Evolutionary conservation across 2,797 vertebrate genomes (phyloP).

Genomic region (Pangasius macronema): DNA sequence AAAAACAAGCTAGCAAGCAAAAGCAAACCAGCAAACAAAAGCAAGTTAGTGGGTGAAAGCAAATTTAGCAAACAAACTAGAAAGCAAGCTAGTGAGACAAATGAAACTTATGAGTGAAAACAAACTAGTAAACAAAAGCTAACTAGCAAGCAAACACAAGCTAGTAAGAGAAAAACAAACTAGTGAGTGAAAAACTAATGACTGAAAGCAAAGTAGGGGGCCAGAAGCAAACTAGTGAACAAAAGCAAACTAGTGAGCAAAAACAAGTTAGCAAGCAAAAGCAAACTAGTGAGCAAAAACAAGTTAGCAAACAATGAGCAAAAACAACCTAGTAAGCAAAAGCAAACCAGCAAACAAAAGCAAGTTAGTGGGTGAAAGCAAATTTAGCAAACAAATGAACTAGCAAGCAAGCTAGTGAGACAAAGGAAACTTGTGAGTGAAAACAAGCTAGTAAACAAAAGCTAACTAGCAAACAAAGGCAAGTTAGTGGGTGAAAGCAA

Average conservation of each 20-base stretch:
- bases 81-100: not conserved
- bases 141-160: not conserved
- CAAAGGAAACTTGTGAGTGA: not conserved
- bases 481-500: not conserved
- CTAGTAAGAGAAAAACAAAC: not conserved
- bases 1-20: not conserved
- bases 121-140: too few species aligned
- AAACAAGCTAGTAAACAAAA: not conserved
- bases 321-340: not conserved
- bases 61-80: not conserved
- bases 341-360: not conserved
- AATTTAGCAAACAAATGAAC: not conserved
- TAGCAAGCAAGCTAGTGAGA: not conserved
- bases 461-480: not conserved
- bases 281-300: not conserved
- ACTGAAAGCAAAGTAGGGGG: too few species aligned
- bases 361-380: not conserved
- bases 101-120: too few species aligned
- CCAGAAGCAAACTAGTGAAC: not conserved
- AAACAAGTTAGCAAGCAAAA: not conserved
- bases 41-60: not conserved
- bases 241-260: not conserved
- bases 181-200: not conserved
- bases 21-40: not conserved
- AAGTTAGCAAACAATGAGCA: too few species aligned